Evolutionary conservation across 1,140 invertebrate genomes (phyloP), one percentile per base, ranked within the genome.

Genomic region (Nasonia giraulti): DNA sequence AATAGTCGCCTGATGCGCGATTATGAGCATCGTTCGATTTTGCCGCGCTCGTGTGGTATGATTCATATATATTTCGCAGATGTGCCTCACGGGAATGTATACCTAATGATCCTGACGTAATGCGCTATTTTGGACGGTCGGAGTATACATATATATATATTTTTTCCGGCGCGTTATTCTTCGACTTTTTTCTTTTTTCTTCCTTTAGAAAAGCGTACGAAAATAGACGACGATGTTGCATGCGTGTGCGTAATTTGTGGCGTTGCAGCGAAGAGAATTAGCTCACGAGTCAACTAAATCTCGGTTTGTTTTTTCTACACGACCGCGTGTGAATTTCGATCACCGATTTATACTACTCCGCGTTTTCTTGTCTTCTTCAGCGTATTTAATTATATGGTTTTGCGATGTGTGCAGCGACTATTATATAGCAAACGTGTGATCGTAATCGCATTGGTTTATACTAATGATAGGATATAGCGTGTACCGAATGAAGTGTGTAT

Each of bases 121-220:
- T 68, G 33, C 66, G 20, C 79, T 80, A 80, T 80, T 80, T 80
- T n/a, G 78, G 78, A 68, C 7, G 3, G 27, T 71, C 31, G 31
- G 1, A 11, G n/a, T n/a, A n/a, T n/a, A n/a, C n/a, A n/a, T n/a
- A n/a, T n/a, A n/a, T n/a, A n/a, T n/a, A n/a, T n/a, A n/a, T n/a
- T 62, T 62, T 62, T 7, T n/a, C 2, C 27, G 6, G 3, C 69
- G 69, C 23, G 10, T 27, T 27, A 27, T 71, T 71, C 31, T n/a
- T 71, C 69, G 23, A 5, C 2, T 71, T 33, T 31, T 71, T 71
- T 37, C 33, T 33, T n/a, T 33, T 27, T 27, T 14, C 2, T 27
- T 27, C 2, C 2, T 27, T 71, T 33, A 33, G 69, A 71, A 33
- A 71, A 31, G 3, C 10, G 17, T 71, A 31, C 11, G 10, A 33